Base-by-base conservation (phyloP, 2,797 vertebrate genomes). In the Labroides dimidiatus region DNA sequence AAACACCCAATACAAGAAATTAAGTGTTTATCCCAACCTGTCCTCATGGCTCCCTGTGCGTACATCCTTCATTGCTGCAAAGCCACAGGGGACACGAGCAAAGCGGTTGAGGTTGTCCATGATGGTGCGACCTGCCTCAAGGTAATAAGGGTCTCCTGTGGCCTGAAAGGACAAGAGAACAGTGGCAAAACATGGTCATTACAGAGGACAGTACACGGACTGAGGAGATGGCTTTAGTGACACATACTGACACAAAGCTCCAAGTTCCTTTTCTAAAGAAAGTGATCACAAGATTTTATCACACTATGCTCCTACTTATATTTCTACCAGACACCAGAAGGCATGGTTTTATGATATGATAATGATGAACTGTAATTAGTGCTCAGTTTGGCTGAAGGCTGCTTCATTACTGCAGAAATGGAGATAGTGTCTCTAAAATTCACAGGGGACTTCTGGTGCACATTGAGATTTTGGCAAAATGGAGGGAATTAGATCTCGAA, bases 31-130 rank as follows among this genome's bases (percentile, higher is more conserved):
- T 39, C 47, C 90, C 92, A 84, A 99, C 98, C 98, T 96, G 92
- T 99, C 98, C 84, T 99, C 98, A 1, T 99, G 98, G 81, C 97
- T 99, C 68, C 98, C 98, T 0, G 98, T 99, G 15, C 98, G 96
- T 43, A 99, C 98, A 24, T 99, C 98, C 89, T 99, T 99, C 96
- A 99, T 97, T 19, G 98, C 98, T 76, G 98, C 98, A 51, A 99
- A 99, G 60, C 98, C 98, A 2, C 98, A 99, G 50, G 98, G 98
- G 58, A 99, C 98, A n/a, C 98, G 94, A 20, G 98, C 98, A 20
- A 95, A 99, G 63, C 97, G 97, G 86, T 99, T 99, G 83, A 99
- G 94, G 93, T 99, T 99, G 79, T 99, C 98, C 89, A 99, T 95
- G 72, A 99, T 96, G 1, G 96, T 97, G 90, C 96, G 98, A 48